A percentile compares a stretch with the other conserved stretches of the same genome.
Conservation (phyloP, 2,113 vertebrate genomes). For the Semnopithecus entellus region DNA sequence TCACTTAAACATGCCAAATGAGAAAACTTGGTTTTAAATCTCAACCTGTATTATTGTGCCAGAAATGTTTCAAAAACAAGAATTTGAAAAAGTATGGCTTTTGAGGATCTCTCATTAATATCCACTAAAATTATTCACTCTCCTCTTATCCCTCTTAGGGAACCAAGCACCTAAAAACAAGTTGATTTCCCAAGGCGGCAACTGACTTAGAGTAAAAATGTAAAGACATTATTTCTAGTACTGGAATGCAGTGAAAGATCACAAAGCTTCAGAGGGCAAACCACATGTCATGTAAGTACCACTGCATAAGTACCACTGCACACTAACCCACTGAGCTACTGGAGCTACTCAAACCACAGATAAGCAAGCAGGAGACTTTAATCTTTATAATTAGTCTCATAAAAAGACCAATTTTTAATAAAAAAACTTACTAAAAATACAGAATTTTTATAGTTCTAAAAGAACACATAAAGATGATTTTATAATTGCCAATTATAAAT, state of each 20-base stretch:
- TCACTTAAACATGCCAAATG: constrained; percentile 19
- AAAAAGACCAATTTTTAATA: background rate
- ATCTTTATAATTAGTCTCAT: background rate
- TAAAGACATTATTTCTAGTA: background rate
- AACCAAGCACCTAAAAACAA: background rate
- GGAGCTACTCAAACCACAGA: background rate
- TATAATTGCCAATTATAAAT: background rate
- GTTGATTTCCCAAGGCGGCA: background rate
- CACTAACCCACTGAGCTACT: too few relatives aligned
- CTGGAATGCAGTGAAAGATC: background rate
- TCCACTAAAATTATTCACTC: background rate
- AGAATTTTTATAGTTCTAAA: background rate
- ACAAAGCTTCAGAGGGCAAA: background rate
- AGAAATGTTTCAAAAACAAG: background rate
- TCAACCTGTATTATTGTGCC: background rate
- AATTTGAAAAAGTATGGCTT: constrained; percentile 24
- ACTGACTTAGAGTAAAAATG: background rate
- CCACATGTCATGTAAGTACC: too few relatives aligned
- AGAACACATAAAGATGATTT: background rate
- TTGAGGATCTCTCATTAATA: background rate
- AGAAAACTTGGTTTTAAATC: background rate
- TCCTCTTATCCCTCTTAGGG: background rate
- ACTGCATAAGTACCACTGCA: too few relatives aligned
- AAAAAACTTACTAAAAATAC: background rate
- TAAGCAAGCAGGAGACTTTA: background rate